phyloP scores from a whole-genome alignment of 2,113 vertebrate species.

The Melospiza melodia region DNA sequence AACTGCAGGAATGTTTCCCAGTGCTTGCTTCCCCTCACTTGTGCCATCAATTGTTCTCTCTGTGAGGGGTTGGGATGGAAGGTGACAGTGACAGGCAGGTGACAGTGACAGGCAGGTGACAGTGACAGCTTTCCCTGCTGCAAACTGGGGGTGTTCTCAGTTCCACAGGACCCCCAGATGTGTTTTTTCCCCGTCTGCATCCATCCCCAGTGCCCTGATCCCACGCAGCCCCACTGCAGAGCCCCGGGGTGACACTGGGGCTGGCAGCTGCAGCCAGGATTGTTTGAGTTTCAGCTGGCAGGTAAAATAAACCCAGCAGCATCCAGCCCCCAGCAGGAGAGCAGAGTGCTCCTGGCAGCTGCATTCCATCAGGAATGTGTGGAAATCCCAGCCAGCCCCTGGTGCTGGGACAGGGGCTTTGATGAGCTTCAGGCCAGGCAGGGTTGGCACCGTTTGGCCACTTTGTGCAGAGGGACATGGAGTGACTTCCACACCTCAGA shows the following conservation, averaged over 20 bases:
- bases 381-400: not conserved
- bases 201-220: not conserved
- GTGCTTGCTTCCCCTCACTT: not conserved
- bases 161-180: not conserved
- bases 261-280: not conserved
- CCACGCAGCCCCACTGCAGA: not conserved
- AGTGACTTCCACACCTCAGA: not conserved
- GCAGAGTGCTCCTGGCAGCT: constrained; percentile 15
- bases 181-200: not conserved
- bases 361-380: not conserved
- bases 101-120: not conserved
- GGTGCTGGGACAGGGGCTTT: not conserved
- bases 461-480: not conserved
- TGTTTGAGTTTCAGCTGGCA: constrained; percentile 13
- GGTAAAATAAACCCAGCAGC: constrained; percentile 21
- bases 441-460: not conserved
- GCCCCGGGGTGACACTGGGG: not conserved
- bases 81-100: not conserved
- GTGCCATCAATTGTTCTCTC: not conserved
- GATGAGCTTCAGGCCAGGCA: not conserved
- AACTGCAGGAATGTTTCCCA: not conserved
- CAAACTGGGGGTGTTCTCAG: not conserved
- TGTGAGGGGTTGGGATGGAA: not conserved
- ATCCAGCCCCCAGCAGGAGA: not conserved
- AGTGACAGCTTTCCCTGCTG: not conserved